Conservation (phyloP, 2,113 vertebrate species). For the Sturnus vulgaris region DNA sequence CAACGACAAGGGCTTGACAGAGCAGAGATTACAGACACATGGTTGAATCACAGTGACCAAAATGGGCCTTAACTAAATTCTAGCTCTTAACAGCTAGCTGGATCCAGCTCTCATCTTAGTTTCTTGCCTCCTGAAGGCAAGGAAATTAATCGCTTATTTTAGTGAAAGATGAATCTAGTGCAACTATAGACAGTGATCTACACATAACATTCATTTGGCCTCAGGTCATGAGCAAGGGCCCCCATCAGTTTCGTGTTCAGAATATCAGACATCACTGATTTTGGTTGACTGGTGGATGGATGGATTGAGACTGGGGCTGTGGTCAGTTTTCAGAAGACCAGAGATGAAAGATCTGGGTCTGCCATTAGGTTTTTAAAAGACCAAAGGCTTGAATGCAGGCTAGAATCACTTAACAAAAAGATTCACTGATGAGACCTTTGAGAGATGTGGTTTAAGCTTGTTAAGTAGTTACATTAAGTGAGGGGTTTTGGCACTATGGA, state of each 20-base stretch:
- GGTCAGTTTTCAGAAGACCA: background rate
- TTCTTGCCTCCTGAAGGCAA: background rate
- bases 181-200: background rate
- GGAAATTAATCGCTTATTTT: background rate
- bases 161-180: background rate
- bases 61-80: background rate
- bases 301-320: background rate
- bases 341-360: background rate
- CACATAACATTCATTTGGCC: background rate
- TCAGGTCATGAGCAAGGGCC: background rate
- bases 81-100: background rate
- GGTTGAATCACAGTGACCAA: background rate
- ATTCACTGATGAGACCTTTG: background rate
- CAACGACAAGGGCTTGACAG: background rate
- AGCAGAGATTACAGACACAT: background rate
- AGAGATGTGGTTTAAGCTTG: background rate
- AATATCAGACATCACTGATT: background rate
- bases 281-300: background rate
- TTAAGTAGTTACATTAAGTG: background rate
- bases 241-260: background rate
- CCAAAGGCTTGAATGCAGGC: background rate
- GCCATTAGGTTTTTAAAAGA: background rate
- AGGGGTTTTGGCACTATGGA: background rate
- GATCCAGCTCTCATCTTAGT: background rate
- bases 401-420: background rate